Base-by-base conservation (phyloP, 2,797 vertebrate species). In the Gallinago nigripennis region DNA sequence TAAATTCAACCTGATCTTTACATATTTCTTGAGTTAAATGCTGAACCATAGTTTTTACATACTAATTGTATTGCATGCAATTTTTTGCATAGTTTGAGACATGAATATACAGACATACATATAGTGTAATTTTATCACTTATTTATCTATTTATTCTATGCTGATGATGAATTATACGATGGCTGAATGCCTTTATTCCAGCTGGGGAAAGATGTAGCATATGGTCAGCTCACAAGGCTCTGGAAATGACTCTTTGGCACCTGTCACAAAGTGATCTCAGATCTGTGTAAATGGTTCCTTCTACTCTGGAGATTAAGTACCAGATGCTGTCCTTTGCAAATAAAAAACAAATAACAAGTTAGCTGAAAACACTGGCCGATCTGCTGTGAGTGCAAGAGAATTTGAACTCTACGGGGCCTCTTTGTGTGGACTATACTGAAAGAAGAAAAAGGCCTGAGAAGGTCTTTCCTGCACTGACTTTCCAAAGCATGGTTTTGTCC, bases 301-400 rank as follows among this genome's bases (percentile, higher is more conserved):
- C 96, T 87, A 93, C 94, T 97, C 95, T 93, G 86, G 96, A 97
- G 96, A 97, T 80, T 92, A 92, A 90, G 64, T 77, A 86, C 86
- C 95, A 97, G 96, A 96, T 97, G 95, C 82, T 97, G 90, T 95
- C 75, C 84, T 94, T 95, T 82, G 70, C 89, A 95, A 94, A 95
- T 90, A 82, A 88, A 94, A 96, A 19, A 23, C 79, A 84, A 83
- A 56, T 86, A 88, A 75, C 57, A 91, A 95, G 85, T 90, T 69
- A 82, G 57, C 56, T 68, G 68, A 95, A 69, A 64, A 95, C 37
- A 23, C 43, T 85, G 80, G 21, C 35, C 3, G 6, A 83, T 82
- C 33, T 78, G 41, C 54, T 80, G 8, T 80, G 60, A 81, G 16
- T 31, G n/a, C 51, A 77, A 82, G 37, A 79, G 69, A 88, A 70